Conservation (phyloP, 2,113 vertebrate genomes). For the Salvelinus sp. region DNA sequence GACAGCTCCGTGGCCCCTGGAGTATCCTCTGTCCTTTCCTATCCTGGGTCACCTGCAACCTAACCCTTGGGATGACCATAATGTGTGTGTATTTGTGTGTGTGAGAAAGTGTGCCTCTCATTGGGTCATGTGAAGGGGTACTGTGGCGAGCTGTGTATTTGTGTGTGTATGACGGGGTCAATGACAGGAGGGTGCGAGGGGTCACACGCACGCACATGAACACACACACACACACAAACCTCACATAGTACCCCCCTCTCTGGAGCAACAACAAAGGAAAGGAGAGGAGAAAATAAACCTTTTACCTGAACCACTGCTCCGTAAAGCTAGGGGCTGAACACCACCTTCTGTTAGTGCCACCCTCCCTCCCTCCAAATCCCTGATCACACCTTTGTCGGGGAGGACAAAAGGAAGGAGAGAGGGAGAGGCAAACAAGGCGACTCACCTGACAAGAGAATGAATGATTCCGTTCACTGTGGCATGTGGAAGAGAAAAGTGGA, state of each 20-base stretch:
- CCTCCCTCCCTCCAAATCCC: constrained; percentile 21
- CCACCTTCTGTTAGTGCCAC: constrained; percentile 53
- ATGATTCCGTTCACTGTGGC: constrained; percentile 56
- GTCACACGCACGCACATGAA: neutral
- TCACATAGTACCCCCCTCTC: constrained; percentile 52
- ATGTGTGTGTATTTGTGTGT: constrained; percentile 12
- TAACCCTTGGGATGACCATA: constrained; percentile 45
- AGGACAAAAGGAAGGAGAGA: constrained; percentile 62
- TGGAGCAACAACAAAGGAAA: constrained; percentile 52
- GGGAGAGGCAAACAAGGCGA: constrained; percentile 29
- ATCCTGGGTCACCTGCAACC: constrained; percentile 45
- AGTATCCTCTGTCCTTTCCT: constrained; percentile 17
- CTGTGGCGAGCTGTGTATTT: neutral
- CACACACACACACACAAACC: constrained; percentile 40
- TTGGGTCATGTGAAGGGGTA: neutral
- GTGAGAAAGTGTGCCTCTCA: constrained; percentile 2
- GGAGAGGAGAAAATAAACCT: constrained; percentile 31
- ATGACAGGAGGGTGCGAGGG: constrained; percentile 1
- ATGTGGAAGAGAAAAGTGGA: constrained; percentile 9
- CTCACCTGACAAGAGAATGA: constrained; percentile 72
- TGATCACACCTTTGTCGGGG: constrained; percentile 59
- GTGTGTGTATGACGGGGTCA: constrained; percentile 19
- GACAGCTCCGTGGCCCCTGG: constrained; percentile 59
- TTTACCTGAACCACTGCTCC: constrained; percentile 67
- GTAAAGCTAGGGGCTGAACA: constrained; percentile 61